Percentiles rank a stretch among this genome's conserved stretches.
Conservation (phyloP, 2,797 vertebrate genomes). For the Oreochromis mossambicus region DNA sequence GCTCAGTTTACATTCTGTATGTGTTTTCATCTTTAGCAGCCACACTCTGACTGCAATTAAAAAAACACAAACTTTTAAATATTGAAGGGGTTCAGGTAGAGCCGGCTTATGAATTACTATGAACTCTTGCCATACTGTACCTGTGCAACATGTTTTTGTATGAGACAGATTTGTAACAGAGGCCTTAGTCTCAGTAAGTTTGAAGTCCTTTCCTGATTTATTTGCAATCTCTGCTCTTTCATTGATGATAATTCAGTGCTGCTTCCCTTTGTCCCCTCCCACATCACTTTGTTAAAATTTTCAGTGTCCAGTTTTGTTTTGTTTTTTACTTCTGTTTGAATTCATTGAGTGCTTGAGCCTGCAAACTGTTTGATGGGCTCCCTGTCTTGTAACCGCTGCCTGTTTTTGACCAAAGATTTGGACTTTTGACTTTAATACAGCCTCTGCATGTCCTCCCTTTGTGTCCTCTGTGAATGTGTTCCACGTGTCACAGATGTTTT, state of each 20-base stretch:
- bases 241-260: neutral
- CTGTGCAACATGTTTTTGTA: neutral
- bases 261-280: neutral
- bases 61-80: neutral
- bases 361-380: neutral
- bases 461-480: neutral
- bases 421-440: neutral
- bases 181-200: neutral
- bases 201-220: neutral
- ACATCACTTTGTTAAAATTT: rapidly evolving
- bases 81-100: neutral
- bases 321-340: neutral
- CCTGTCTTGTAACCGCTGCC: neutral
- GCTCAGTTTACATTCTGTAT: neutral
- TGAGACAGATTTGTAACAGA: neutral
- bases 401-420: neutral
- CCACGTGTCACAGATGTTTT: neutral
- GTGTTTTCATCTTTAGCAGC: neutral
- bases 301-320: neutral
- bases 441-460: neutral
- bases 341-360: neutral
- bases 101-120: neutral
- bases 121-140: neutral
- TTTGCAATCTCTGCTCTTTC: rapidly evolving
- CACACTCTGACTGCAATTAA: neutral